Percentiles rank a stretch among this genome's conserved stretches.
phyloP scores from a whole-genome alignment of 2,113 vertebrate genomes.

The Marmota flaviventris region DNA sequence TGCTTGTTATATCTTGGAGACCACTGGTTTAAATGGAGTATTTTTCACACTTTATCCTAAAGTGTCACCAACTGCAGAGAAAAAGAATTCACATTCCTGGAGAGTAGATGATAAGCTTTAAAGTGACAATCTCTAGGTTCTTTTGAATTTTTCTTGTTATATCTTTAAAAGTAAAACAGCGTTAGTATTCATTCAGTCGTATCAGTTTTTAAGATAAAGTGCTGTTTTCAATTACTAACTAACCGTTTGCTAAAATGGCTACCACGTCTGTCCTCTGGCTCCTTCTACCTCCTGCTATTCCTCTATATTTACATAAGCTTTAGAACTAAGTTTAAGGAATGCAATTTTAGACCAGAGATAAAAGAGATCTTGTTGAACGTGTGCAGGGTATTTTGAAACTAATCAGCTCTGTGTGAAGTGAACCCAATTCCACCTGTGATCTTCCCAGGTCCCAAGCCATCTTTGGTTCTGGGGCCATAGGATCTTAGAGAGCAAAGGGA shows the following conservation, averaged over 20 bases:
- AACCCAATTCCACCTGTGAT: not conserved
- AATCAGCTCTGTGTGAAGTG: not conserved
- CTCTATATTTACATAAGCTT: not conserved
- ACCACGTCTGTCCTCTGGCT: not conserved
- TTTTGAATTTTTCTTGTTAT: not conserved
- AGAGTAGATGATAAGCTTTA: not conserved
- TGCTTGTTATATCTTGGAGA: not conserved
- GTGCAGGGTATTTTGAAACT: not conserved
- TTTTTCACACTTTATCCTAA: slow-evolving; percentile 19
- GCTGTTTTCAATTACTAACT: not conserved
- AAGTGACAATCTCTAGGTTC: not conserved
- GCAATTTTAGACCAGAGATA: not conserved
- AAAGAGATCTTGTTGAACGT: not conserved
- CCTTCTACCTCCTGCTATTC: not conserved
- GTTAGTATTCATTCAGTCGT: not conserved
- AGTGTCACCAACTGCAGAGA: not conserved
- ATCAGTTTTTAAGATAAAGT: not conserved
- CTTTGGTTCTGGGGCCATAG: not conserved
- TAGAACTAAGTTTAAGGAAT: not conserved
- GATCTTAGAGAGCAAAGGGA: not conserved
- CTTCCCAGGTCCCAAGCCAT: not conserved
- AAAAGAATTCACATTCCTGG: not conserved
- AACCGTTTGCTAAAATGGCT: not conserved
- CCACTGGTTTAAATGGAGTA: not conserved
- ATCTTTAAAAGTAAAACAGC: not conserved